phyloP scores from a whole-genome alignment of 1,140 invertebrate genomes.

The Drosophila fuyamai region DNA sequence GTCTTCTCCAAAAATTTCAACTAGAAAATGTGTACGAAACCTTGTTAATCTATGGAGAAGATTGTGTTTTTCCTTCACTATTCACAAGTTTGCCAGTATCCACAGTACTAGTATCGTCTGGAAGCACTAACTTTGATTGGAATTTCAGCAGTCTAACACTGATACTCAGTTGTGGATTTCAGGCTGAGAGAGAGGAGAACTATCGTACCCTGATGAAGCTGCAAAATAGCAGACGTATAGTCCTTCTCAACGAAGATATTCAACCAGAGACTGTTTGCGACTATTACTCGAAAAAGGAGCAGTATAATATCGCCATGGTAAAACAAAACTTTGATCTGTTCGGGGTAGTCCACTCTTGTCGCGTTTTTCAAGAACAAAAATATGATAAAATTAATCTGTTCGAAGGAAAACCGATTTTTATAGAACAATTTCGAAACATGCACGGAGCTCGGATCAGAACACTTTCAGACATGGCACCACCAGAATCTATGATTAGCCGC shows the following conservation, averaged over 20 bases:
- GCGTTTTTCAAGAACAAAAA: conserved; percentile 15
- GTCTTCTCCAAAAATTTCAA: conserved; percentile 23
- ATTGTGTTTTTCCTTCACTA: conserved; percentile 37
- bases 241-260: conserved; percentile 1
- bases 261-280: conserved; percentile 16
- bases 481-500: conserved; percentile 40
- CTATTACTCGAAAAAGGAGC: conserved; percentile 19
- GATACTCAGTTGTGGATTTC: conserved; percentile 31
- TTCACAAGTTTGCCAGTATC: conserved; percentile 10
- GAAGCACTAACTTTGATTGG: conserved; percentile 43
- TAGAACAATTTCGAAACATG: conserved; percentile 58
- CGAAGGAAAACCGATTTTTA: conserved; percentile 11
- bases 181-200: conserved; percentile 32
- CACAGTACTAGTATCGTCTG: conserved; percentile 22
- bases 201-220: conserved; percentile 30
- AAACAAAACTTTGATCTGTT: background rate
- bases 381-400: conserved; percentile 8
- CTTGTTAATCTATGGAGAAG: conserved; percentile 28
- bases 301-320: conserved; percentile 58
- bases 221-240: conserved; percentile 31
- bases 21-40: conserved; percentile 42
- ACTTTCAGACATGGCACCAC: conserved; percentile 40
- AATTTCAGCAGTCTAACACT: conserved; percentile 32
- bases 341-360: conserved; percentile 25
- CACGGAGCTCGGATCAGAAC: conserved; percentile 31